phyloP scores from a whole-genome alignment of 2,113 vertebrate species.

The Oxygymnocypris stewartii region DNA sequence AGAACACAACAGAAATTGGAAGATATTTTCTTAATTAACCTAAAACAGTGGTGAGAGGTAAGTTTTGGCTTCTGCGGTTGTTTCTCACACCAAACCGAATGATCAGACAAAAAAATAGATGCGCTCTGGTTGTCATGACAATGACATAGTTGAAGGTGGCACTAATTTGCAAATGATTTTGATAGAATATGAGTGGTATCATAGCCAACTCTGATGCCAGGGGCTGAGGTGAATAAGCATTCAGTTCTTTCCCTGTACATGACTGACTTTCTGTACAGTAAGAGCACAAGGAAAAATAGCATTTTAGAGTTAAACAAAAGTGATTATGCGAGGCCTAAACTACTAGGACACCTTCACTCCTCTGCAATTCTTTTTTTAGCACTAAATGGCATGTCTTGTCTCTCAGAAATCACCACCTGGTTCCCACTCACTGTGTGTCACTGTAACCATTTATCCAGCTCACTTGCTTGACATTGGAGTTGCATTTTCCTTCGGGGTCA shows the following conservation, averaged over 20 bases:
- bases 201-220: neutral
- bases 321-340: slow-evolving; percentile 59
- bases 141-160: neutral
- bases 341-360: slow-evolving; percentile 64
- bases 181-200: neutral
- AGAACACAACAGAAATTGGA: neutral
- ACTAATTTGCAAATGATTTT: neutral
- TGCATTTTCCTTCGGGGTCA: slow-evolving; percentile 25
- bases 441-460: neutral
- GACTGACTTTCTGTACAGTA: neutral
- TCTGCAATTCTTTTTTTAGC: slow-evolving; percentile 31
- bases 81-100: neutral
- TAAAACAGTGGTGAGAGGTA: neutral
- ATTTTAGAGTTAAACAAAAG: slow-evolving; percentile 50
- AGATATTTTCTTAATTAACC: neutral
- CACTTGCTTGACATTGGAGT: neutral
- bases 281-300: neutral
- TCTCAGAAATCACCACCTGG: slow-evolving; percentile 24
- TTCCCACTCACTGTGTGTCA: neutral
- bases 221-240: neutral
- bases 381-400: slow-evolving; percentile 2
- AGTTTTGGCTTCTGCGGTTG: neutral
- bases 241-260: neutral
- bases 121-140: neutral
- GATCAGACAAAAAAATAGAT: neutral